Conservation (phyloP, 1,140 invertebrate genomes). For the Laodelphax striatellus region DNA sequence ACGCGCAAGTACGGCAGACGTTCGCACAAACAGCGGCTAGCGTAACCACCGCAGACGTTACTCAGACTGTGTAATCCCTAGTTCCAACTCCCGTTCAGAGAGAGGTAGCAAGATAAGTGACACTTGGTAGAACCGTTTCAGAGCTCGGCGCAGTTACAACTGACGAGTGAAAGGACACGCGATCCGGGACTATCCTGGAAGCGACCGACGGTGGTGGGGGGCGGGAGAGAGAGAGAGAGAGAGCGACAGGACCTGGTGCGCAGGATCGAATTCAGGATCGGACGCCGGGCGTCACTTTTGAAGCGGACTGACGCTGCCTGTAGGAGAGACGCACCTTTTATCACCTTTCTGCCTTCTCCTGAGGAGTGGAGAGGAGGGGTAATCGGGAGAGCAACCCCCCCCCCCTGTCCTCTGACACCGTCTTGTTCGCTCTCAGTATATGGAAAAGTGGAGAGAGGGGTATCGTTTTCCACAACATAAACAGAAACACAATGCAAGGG, state of each 20-base stretch:
- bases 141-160: not conserved
- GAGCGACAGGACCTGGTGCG: no score
- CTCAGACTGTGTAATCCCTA: not conserved
- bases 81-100: not conserved
- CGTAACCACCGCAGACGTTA: not conserved
- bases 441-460: no score
- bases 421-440: no score
- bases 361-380: no score
- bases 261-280: no score
- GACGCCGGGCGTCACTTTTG: conserved; percentile 7
- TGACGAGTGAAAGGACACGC: not conserved
- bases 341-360: no score
- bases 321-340: no score
- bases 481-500: no score
- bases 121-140: not conserved
- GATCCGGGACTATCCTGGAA: not conserved
- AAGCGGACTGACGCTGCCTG: not conserved
- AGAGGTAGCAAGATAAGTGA: not conserved
- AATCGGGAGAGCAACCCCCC: no score
- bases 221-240: not conserved
- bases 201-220: not conserved
- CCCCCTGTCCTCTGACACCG: no score
- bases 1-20: not conserved
- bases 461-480: no score
- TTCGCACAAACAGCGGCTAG: not conserved